Evolutionary conservation across 2,888 invertebrate genomes (phyloP).

Genomic region (Belgica antarctica): DNA sequence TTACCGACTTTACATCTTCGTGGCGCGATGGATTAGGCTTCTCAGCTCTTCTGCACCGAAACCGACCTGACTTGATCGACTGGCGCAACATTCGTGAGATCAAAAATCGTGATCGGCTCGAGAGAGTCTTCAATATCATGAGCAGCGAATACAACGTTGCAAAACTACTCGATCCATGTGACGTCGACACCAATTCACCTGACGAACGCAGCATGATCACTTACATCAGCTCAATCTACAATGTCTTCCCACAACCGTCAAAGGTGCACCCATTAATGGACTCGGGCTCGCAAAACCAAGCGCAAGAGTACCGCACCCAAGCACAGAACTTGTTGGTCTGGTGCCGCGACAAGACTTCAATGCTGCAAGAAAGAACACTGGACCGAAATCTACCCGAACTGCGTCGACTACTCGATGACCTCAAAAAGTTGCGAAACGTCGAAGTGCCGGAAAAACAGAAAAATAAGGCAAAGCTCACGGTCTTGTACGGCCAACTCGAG

Average conservation of each 20-base stretch:
- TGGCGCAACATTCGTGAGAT: constrained; percentile 84
- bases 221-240: constrained; percentile 98
- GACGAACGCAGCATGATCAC: constrained; percentile 99
- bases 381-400: constrained; percentile 91
- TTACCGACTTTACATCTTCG: constrained; percentile 92
- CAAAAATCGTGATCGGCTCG: constrained; percentile 90
- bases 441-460: constrained; percentile 88
- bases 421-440: constrained; percentile 88
- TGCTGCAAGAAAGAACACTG: constrained; percentile 77
- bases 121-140: constrained; percentile 92
- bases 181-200: constrained; percentile 97
- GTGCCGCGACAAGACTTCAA: constrained; percentile 84
- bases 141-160: constrained; percentile 98
- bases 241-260: constrained; percentile 97
- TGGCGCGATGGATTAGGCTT: constrained; percentile 99
- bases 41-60: constrained; percentile 96
- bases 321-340: constrained; percentile 84
- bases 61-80: constrained; percentile 86
- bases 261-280: constrained; percentile 86
- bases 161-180: constrained; percentile 96
- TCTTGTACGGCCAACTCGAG: constrained; percentile 82
- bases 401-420: constrained; percentile 89
- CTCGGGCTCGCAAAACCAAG: constrained; percentile 83
- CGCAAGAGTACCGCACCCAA: constrained; percentile 87
- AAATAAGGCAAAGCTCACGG: constrained; percentile 83